phyloP scores from a whole-genome alignment of 2,113 vertebrate species.

The Cepphus grylle region DNA sequence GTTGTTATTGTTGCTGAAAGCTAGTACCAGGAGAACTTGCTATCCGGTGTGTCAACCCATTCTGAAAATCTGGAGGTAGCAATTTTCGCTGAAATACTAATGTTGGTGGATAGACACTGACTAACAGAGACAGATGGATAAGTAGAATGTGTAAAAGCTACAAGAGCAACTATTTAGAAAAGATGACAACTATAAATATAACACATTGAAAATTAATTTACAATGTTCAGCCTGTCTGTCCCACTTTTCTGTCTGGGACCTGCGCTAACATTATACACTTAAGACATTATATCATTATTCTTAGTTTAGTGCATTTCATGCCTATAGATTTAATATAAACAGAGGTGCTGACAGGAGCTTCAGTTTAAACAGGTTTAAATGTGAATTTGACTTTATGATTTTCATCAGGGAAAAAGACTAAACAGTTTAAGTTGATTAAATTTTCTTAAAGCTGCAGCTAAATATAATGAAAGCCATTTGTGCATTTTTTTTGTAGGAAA shows the following conservation, averaged over 20 bases:
- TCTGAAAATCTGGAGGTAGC: neutral
- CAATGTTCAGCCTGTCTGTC: constrained; percentile 31
- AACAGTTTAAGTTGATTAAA: constrained; percentile 83
- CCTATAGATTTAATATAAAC: constrained; percentile 76
- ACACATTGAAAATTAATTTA: constrained; percentile 51
- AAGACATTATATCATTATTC: constrained; percentile 68
- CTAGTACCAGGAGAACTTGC: neutral
- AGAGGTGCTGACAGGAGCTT: constrained; percentile 79
- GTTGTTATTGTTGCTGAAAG: neutral
- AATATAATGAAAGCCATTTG: constrained; percentile 83
- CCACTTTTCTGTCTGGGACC: constrained; percentile 46
- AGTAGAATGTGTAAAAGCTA: neutral
- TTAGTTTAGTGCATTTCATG: constrained; percentile 75
- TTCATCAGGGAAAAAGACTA: constrained; percentile 81
- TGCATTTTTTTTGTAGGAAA: constrained; percentile 60
- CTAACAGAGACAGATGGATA: neutral
- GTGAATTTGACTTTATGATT: constrained; percentile 77
- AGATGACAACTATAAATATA: constrained; percentile 33
- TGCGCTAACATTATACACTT: constrained; percentile 60
- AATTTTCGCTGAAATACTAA: neutral
- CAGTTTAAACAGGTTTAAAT: constrained; percentile 68
- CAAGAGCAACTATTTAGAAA: constrained; percentile 9
- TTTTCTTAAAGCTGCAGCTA: constrained; percentile 82
- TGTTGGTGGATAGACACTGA: neutral
- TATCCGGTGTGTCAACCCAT: neutral